phyloP scores from a whole-genome alignment of 2,888 invertebrate genomes.

The Automeris io region DNA sequence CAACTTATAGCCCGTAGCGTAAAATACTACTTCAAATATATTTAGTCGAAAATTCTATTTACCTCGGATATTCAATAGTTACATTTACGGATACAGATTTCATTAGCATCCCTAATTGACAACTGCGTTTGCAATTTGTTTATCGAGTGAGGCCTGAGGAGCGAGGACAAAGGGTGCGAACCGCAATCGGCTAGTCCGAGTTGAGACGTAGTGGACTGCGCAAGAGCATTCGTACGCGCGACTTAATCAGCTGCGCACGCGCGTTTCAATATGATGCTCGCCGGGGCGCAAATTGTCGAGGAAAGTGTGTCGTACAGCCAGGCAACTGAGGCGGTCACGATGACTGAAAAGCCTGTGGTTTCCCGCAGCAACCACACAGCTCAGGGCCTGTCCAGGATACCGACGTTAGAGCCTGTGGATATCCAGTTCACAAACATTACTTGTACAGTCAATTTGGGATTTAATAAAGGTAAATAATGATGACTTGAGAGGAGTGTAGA shows the following conservation, averaged over 20 bases:
- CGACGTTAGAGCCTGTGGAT: slow-evolving; percentile 76
- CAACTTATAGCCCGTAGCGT: too few relatives aligned
- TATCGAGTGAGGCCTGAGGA: slow-evolving; percentile 29
- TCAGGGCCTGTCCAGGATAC: slow-evolving; percentile 37
- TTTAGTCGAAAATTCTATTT: too few relatives aligned
- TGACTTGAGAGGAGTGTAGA: not conserved
- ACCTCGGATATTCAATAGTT: too few relatives aligned
- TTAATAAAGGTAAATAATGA: slow-evolving; percentile 80
- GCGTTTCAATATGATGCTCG: slow-evolving; percentile 56
- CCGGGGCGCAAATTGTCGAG: slow-evolving; percentile 62
- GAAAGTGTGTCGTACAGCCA: slow-evolving; percentile 44
- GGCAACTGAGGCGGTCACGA: slow-evolving; percentile 15
- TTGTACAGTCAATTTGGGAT: slow-evolving; percentile 83
- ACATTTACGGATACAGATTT: too few relatives aligned
- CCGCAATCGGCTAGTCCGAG: slow-evolving; percentile 22
- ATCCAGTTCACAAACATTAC: slow-evolving; percentile 85
- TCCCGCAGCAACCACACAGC: slow-evolving; percentile 10
- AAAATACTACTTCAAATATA: too few relatives aligned
- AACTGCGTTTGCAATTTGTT: slow-evolving; percentile 40
- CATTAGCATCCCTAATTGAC: too few relatives aligned
- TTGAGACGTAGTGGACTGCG: slow-evolving; percentile 22
- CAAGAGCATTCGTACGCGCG: slow-evolving; percentile 52
- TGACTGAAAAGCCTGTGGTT: slow-evolving; percentile 12
- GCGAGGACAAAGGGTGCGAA: slow-evolving; percentile 41
- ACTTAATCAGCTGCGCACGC: slow-evolving; percentile 40